A percentile compares a stretch with the other conserved stretches of the same genome.
These are phyloP conservation scores for Schizotus pectinicornis DNA, from an alignment of 2,888 invertebrate species.

Conservation along the genomic window DNA sequence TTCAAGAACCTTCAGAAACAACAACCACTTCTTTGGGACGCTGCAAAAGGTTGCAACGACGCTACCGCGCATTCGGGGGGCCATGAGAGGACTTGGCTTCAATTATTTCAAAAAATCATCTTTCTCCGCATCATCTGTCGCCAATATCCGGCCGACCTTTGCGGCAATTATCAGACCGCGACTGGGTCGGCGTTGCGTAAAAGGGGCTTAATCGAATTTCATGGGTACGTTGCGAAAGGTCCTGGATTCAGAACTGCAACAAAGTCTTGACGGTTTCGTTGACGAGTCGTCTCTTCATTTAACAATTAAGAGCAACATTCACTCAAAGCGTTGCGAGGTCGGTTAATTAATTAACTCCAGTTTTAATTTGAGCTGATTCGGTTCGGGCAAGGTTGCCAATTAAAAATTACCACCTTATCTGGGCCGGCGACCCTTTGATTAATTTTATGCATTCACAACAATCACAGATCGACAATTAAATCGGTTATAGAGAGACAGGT, in stretches of 20 bases:
- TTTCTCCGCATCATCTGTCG: too few species aligned
- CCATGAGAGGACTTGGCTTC: too few species aligned
- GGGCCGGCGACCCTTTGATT: conserved; percentile 8
- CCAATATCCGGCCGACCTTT: conserved; percentile 41
- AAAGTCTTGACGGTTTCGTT: neutral
- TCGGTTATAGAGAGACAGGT: too few species aligned
- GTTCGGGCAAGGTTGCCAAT: conserved; percentile 13
- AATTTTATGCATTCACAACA: neutral
- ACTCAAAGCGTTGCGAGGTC: conserved; percentile 12
- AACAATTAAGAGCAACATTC: conserved; percentile 4
- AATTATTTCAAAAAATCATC: too few species aligned
- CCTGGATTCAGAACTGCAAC: neutral
- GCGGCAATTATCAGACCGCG: conserved; percentile 44
- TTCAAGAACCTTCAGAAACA: too few species aligned
- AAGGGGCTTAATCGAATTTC: conserved; percentile 33
- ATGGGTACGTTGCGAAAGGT: conserved; percentile 9
- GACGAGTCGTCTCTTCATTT: neutral
- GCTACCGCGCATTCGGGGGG: too few species aligned
- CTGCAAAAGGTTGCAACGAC: too few species aligned
- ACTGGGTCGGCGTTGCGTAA: conserved; percentile 46
- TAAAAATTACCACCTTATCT: conserved; percentile 13
- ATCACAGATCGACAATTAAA: too few species aligned
- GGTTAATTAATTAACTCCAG: conserved; percentile 10
- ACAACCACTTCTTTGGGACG: too few species aligned
- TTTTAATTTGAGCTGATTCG: conserved; percentile 7